Base-by-base conservation (phyloP, 2,888 invertebrate genomes). In the Spicauda simplicius region DNA sequence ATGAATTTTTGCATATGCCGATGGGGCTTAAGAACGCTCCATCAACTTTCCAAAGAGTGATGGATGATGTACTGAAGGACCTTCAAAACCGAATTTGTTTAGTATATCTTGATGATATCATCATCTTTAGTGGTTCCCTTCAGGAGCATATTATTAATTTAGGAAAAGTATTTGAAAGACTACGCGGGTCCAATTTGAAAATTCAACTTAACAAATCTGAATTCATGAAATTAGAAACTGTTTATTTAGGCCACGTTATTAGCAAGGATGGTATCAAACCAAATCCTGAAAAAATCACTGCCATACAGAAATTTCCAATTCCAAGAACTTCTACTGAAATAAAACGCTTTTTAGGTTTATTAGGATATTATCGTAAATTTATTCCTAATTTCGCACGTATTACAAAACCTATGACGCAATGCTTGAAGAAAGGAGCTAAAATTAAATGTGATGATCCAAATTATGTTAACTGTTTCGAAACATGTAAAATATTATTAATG, bases 41-140 rank as follows among this genome's bases (percentile, higher is more conserved):
- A 69, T 37, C 8, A 37, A n/a, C n/a, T n/a, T n/a, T n/a, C n/a
- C n/a, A n/a, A n/a, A n/a, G n/a, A n/a, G n/a, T n/a, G n/a, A n/a
- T 37, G 37, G 37, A 37, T 76, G 0, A 74, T 79, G 70, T 79
- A 2, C 0, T 69, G 80, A 12, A 70, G 60, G 20, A 53, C 53
- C 53, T 53, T 20, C 58, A 45, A 58, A 58, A 58, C 19, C 14
- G 19, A 58, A 45, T 58, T 19, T 58, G 58, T 45, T 14, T 58
- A n/a, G 45, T n/a, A n/a, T n/a, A n/a, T n/a, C n/a, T n/a, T n/a
- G n/a, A n/a, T n/a, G n/a, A n/a, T n/a, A n/a, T n/a, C 30, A 30
- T 30, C 30, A 7, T 30, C 30, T 30, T 30, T 30, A 30, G 30
- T 30, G 30, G 41, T 0, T 58, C 41, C 20, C 58, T 58, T 30